Base-by-base conservation (phyloP, 2,113 vertebrate species). In the Platycercus adscitus region DNA sequence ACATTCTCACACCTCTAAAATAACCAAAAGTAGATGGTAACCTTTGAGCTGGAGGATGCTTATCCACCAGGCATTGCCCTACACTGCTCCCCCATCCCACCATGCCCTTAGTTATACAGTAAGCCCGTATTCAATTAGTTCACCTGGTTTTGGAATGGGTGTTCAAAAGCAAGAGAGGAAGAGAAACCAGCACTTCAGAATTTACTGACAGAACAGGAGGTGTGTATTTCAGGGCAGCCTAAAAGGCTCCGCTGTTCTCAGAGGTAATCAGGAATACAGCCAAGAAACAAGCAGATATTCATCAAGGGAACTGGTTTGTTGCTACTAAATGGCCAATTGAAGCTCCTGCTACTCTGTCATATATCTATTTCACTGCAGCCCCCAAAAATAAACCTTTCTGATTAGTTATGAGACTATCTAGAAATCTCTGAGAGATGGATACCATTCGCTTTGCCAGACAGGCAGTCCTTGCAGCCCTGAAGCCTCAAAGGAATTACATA, bases 241-340 rank as follows among this genome's bases (percentile, higher is more conserved):
- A 68, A 95, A 88, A 78, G 92, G 72, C 91, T 91, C 43, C 0
- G 25, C 91, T 95, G 88, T 94, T 95, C 80, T 92, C 79, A 49
- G 35, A 82, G 20, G 64, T 23, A 80, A 66, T 79, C 65, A 83
- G 93, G 92, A 93, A 70, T 20, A 83, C 19, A 86, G 92, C 81
- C 88, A 93, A 80, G 64, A 88, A 77, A 90, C 72, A 83, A 80
- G 50, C n/a, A 97, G 86, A 96, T 94, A 91, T 73, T 92, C 56
- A 95, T 91, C 91, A 95, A 88, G 44, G 70, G 91, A 89, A 93
- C 76, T 72, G 77, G 56, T 58, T 8, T 96, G 93, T 91, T 95
- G 58, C 83, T 87, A 85, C 80, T 92, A 96, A 95, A 96, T 49
- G 24, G 75, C 76, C 84, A 92, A 65, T 1, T 93, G 93, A 94